phyloP scores from a whole-genome alignment of 2,113 vertebrate genomes.

The Oreotragus oreotragus region DNA sequence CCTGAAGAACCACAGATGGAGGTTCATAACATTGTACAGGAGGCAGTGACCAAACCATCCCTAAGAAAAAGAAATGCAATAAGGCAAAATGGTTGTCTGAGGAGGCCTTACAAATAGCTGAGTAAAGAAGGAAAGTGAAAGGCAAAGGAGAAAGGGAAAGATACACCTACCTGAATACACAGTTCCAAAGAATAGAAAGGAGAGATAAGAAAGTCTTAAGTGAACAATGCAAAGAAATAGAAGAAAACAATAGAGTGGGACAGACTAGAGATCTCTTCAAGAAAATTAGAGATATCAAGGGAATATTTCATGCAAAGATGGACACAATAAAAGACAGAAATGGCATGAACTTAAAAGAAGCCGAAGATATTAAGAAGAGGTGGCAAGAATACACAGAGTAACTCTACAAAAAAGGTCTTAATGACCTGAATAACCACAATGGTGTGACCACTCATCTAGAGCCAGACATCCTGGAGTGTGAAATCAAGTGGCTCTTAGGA shows the following conservation, averaged over 20 bases:
- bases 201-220: neutral
- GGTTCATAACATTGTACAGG: neutral
- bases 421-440: neutral
- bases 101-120: neutral
- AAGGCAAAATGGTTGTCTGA: neutral
- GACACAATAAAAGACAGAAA: neutral
- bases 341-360: neutral
- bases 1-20: neutral
- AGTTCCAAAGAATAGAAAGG: neutral
- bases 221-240: neutral
- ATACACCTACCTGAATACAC: neutral
- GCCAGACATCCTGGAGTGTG: neutral
- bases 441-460: neutral
- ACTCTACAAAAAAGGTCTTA: neutral
- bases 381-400: neutral
- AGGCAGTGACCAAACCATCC: neutral
- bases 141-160: neutral
- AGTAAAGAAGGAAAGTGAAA: neutral
- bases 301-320: neutral
- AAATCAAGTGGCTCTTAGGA: neutral
- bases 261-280: neutral
- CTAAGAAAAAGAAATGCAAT: neutral
- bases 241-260: neutral
- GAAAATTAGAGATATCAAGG: neutral
- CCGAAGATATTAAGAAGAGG: neutral